Base-by-base conservation (phyloP, 2,797 vertebrate species). In the Geotrypetes seraphini region DNA sequence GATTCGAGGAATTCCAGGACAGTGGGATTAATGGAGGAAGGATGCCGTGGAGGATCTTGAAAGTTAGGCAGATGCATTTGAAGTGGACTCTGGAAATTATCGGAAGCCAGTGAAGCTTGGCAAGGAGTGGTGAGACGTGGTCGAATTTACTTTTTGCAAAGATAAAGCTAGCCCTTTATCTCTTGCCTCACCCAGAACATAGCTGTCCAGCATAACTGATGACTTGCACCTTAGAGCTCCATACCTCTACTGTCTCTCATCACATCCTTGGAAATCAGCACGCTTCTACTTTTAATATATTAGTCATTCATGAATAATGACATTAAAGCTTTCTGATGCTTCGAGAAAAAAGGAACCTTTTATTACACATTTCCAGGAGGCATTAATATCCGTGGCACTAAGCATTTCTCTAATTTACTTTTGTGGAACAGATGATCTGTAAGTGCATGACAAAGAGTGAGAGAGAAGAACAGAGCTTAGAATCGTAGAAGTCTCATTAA, bases 341-440 rank as follows among this genome's bases (percentile, higher is more conserved):
- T 57, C 63, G 52, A 42, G 66, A 73, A 47, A 49, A 44, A 15
- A 59, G 37, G 21, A n/a, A n/a, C n/a, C 33, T 58, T 72, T 70
- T 72, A 66, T 73, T 71, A 56, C 39, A 43, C 37, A 63, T 69
- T 60, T 61, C 58, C 64, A 67, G 67, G 42, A 59, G 39, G 45
- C 43, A 51, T 73, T 74, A 72, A 63, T 78, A 69, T 66, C 60
- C 63, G 31, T 63, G 66, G 54, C 38, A 67, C 45, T 74, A 54
- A 64, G 63, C 31, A 22, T 39, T 61, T 75, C 73, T 70, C 51
- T 70, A 59, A 70, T 74, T 73, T 78, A 69, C 66, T 63, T 74
- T 66, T 67, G 50, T 72, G n/a, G 45, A 66, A 71, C 63, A 35
- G 52, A 60, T 27, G 58, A 60, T 55, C 48, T 39, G 4, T 63